Percentiles rank a stretch among this genome's conserved stretches.
phyloP scores from a whole-genome alignment of 92 coral and sea anemone genomes.

The Isaurus tuberculatus region DNA sequence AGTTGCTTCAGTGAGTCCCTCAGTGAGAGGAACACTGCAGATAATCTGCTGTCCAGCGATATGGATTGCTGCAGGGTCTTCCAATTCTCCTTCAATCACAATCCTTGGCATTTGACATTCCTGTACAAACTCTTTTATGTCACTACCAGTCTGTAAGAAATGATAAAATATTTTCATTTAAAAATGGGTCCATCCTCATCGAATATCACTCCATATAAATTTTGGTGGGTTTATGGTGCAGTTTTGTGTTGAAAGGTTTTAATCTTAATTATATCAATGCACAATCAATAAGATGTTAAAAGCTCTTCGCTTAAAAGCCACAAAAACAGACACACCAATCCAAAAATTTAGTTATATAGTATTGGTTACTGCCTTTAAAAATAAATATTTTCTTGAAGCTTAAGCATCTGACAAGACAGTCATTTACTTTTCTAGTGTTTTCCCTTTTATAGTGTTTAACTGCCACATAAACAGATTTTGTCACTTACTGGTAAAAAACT shows the following conservation, averaged over 20 bases:
- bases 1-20: background rate
- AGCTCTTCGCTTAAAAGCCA: too few species aligned
- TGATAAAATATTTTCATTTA: background rate
- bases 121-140: background rate
- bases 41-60: background rate
- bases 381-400: background rate
- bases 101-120: background rate
- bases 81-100: background rate
- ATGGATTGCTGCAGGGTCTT: background rate
- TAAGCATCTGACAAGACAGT: background rate
- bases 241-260: conserved; percentile 1
- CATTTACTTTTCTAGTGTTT: background rate
- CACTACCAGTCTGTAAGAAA: background rate
- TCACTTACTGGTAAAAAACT: conserved; percentile 2
- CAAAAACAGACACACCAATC: background rate
- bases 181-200: background rate
- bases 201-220: background rate
- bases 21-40: conserved; percentile 1
- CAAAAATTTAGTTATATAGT: too few species aligned
- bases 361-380: background rate
- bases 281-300: too few species aligned
- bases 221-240: background rate
- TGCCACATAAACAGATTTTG: background rate
- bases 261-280: background rate
- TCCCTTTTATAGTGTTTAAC: background rate